A percentile compares a stretch with the other conserved stretches of the same genome.
Conservation (phyloP, 2,797 vertebrate genomes). For the Chiroxiphia lanceolata region DNA sequence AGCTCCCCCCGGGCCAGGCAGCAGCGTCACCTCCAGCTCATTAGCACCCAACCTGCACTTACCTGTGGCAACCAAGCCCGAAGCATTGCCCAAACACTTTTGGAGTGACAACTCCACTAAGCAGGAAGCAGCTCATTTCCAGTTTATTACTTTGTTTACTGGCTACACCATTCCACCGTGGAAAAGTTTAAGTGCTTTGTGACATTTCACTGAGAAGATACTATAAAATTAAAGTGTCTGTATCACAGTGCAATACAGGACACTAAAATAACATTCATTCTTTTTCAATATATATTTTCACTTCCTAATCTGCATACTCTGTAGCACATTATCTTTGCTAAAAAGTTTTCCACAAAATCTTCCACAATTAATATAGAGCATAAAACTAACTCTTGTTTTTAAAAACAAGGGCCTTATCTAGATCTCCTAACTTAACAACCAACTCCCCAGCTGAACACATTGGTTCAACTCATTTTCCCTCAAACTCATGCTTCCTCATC, state of each 20-base stretch:
- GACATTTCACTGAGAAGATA: background rate
- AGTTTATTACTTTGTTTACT: slow-evolving; percentile 54
- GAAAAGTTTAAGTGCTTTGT: background rate
- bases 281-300: background rate
- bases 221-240: background rate
- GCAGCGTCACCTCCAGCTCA: slow-evolving; percentile 31
- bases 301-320: background rate
- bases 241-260: background rate
- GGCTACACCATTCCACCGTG: background rate
- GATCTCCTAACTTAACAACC: background rate
- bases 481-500: background rate
- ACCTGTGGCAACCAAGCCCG: slow-evolving; percentile 40
- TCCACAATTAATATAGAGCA: background rate
- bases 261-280: background rate
- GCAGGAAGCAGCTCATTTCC: slow-evolving; percentile 63
- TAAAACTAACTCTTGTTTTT: background rate
- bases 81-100: background rate
- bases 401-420: background rate
- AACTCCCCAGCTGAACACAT: background rate
- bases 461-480: background rate
- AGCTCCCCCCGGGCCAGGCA: slow-evolving; percentile 21
- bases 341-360: background rate
- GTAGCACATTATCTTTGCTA: background rate
- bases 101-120: slow-evolving; percentile 11
- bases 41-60: slow-evolving; percentile 5